Percentiles rank a stretch among this genome's conserved stretches.
Evolutionary conservation across 1,140 invertebrate genomes (phyloP).

Genomic region (Brachionus paranguensis): DNA sequence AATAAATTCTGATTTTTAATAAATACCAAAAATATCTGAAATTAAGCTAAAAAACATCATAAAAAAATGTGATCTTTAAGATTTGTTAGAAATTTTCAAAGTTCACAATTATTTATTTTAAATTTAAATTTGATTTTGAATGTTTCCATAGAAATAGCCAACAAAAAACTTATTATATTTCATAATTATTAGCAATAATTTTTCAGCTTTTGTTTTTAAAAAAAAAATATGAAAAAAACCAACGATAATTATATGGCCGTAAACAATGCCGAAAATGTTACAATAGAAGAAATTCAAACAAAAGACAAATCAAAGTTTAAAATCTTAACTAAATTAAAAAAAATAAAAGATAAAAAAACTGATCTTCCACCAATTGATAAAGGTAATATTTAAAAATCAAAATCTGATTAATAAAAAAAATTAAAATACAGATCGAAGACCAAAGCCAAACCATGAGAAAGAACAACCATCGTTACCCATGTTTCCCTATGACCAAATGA

Average conservation of each 20-base stretch:
- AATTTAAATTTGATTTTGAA: background rate
- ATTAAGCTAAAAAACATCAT: too few relatives aligned
- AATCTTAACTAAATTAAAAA: background rate
- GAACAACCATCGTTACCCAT: background rate
- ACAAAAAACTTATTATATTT: background rate
- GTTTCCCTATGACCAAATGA: background rate
- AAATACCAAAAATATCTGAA: too few relatives aligned
- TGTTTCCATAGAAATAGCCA: background rate
- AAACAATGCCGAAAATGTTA: background rate
- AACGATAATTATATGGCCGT: too few relatives aligned
- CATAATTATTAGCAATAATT: background rate
- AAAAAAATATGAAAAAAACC: too few relatives aligned
- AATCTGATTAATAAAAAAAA: background rate
- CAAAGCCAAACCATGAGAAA: background rate
- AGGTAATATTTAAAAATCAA: background rate
- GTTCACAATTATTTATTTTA: background rate
- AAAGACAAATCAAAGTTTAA: background rate
- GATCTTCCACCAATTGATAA: background rate
- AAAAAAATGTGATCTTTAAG: too few relatives aligned
- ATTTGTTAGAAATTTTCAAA: too few relatives aligned
- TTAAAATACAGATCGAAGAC: background rate
- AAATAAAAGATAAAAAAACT: background rate
- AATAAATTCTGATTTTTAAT: too few relatives aligned
- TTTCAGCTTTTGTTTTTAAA: background rate
- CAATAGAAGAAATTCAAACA: background rate